These are phyloP conservation scores for Linnaemya vulpina DNA, from an alignment of 2,888 invertebrate species.

Conservation along the genomic window DNA sequence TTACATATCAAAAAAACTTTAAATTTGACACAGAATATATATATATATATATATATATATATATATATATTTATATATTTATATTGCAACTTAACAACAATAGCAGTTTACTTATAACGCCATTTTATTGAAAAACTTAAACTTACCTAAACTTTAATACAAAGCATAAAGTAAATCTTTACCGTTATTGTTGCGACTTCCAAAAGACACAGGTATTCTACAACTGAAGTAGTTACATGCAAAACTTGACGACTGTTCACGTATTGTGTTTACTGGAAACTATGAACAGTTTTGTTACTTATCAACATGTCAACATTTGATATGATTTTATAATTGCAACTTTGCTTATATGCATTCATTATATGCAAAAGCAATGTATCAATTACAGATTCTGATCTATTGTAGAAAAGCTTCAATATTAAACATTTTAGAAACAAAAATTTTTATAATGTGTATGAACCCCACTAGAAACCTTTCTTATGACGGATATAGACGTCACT, in stretches of 20 bases:
- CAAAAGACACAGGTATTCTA: constrained; percentile 5
- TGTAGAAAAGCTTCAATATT: too few species aligned
- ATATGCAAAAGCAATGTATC: too few species aligned
- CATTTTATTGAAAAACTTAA: constrained; percentile 19
- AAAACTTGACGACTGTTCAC: constrained; percentile 16
- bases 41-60: too few species aligned
- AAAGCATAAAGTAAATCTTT: constrained; percentile 26
- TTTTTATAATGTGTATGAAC: not conserved
- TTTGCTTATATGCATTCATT: constrained; percentile 24
- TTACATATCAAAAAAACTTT: constrained; percentile 10
- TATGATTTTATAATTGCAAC: constrained; percentile 12
- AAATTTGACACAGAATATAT: too few species aligned
- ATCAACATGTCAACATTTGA: constrained; percentile 12
- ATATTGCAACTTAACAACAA: constrained; percentile 16
- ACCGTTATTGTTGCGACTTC: constrained; percentile 30
- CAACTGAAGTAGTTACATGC: constrained; percentile 15
- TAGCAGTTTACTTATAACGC: constrained; percentile 9
- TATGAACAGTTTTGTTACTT: not conserved
- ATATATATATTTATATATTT: not conserved
- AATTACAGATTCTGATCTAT: too few species aligned
- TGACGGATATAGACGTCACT: constrained; percentile 20
- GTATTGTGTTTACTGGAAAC: constrained; percentile 18
- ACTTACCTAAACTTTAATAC: constrained; percentile 11
- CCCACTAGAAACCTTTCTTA: constrained; percentile 10
- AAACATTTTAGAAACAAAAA: not conserved